phyloP scores from a whole-genome alignment of 2,797 vertebrate genomes.

The Premnoplex brunnescens region DNA sequence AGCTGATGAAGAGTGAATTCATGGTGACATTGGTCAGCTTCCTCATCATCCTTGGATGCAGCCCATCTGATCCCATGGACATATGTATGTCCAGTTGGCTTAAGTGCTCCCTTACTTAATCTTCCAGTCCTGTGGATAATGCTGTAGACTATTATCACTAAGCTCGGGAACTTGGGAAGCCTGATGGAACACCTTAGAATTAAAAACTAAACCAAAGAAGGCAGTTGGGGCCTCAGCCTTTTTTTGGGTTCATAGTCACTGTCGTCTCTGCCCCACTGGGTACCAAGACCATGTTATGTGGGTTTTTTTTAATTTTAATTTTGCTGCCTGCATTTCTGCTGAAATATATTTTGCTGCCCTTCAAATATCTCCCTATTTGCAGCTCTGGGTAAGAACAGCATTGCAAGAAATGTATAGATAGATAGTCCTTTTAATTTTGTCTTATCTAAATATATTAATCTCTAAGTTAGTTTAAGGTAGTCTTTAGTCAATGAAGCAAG shows the following conservation, averaged over 20 bases:
- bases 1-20: not conserved
- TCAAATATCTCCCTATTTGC: not conserved
- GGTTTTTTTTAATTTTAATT: not conserved
- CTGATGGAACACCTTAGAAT: not conserved
- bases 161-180: not conserved
- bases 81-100: not conserved
- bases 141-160: not conserved
- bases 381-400: not conserved
- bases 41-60: not conserved
- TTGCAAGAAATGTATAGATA: conserved; percentile 24
- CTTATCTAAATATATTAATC: conserved; percentile 27
- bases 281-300: not conserved
- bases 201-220: not conserved
- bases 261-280: not conserved
- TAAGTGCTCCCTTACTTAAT: not conserved
- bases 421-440: conserved; percentile 32
- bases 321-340: not conserved
- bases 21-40: not conserved
- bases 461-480: conserved; percentile 24
- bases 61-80: not conserved
- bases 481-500: conserved; percentile 15
- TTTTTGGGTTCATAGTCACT: not conserved
- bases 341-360: not conserved
- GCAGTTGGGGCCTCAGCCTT: not conserved
- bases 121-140: not conserved